These are phyloP conservation scores for Porites lobata DNA, from an alignment of 92 coral and sea anemone genomes.

Conservation along the genomic window DNA sequence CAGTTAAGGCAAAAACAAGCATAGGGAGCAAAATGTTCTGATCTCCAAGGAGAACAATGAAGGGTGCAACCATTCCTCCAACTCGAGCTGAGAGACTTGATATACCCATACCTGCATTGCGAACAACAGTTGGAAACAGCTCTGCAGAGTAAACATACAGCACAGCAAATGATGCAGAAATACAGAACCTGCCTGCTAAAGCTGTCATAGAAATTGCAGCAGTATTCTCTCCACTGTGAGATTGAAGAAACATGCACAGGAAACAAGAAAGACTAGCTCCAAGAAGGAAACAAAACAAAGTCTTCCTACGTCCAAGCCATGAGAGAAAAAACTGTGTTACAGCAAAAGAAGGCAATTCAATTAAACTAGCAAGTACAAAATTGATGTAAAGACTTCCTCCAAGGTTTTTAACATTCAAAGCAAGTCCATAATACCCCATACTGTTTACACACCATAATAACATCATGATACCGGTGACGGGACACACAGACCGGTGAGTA, in stretches of 20 bases:
- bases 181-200: conserved; percentile 85
- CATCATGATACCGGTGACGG: conserved; percentile 67
- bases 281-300: conserved; percentile 80
- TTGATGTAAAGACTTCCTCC: conserved; percentile 87
- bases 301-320: conserved; percentile 73
- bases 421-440: conserved; percentile 93
- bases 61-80: conserved; percentile 86
- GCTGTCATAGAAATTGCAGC: conserved; percentile 68
- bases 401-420: conserved; percentile 90
- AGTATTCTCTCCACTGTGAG: conserved; percentile 40
- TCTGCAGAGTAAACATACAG: conserved; percentile 87
- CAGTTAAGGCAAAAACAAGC: conserved; percentile 80
- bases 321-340: conserved; percentile 64
- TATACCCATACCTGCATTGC: conserved; percentile 90
- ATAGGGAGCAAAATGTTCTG: conserved; percentile 77
- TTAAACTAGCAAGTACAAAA: conserved; percentile 77
- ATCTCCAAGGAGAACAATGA: conserved; percentile 82
- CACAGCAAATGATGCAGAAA: conserved; percentile 83
- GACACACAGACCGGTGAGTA: conserved; percentile 73
- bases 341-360: conserved; percentile 84
- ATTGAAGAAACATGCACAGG: conserved; percentile 69
- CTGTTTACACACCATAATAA: conserved; percentile 86
- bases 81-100: conserved; percentile 78
- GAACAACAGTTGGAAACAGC: conserved; percentile 91
- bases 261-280: conserved; percentile 78